A percentile compares a stretch with the other conserved stretches of the same genome.
Evolutionary conservation across 2,113 vertebrate species (phyloP).

Genomic region (Merops nubicus): DNA sequence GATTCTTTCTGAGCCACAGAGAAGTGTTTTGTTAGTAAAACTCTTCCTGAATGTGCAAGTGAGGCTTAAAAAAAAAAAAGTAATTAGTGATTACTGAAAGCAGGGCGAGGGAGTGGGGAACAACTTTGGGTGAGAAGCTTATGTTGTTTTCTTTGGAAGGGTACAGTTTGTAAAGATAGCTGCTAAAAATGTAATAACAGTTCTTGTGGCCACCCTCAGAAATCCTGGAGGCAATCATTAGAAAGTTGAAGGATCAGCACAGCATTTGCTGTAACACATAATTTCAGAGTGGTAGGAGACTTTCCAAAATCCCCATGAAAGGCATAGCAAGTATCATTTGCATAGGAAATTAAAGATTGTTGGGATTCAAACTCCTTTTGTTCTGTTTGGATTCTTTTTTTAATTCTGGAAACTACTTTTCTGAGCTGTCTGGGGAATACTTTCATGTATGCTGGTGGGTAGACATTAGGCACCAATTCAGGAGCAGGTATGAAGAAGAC

Average conservation of each 20-base stretch:
- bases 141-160: no score
- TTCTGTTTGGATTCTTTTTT: no score
- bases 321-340: background rate
- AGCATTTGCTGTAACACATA: accelerated
- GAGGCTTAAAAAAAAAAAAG: background rate
- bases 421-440: background rate
- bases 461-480: background rate
- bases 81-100: background rate
- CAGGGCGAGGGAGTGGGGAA: background rate
- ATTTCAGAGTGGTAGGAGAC: background rate
- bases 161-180: background rate
- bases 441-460: background rate
- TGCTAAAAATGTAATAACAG: background rate
- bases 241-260: background rate
- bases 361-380: background rate
- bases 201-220: background rate
- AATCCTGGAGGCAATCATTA: background rate
- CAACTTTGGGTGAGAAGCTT: background rate
- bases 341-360: background rate
- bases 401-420: background rate
- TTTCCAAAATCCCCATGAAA: background rate
- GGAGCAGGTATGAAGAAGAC: background rate
- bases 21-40: slow-evolving; percentile 54
- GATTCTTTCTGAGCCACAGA: slow-evolving; percentile 37
- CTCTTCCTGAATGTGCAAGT: slow-evolving; percentile 32